Evolutionary conservation across 2,113 vertebrate genomes (phyloP).

Genomic region (Oreochromis aureus): DNA sequence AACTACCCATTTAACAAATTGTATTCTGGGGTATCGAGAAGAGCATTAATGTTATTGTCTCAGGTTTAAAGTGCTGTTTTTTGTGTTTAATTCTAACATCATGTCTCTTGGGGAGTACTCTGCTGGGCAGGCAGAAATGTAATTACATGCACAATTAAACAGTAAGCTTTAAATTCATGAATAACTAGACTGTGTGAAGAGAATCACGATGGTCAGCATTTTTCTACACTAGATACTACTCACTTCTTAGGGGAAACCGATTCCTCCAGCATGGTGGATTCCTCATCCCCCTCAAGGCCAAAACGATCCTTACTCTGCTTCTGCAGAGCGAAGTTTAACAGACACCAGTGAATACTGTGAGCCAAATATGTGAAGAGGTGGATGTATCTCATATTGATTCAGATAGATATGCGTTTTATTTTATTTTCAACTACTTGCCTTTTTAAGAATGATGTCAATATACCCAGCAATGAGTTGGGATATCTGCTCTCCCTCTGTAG

Average conservation of each 20-base stretch:
- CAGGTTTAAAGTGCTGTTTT: neutral
- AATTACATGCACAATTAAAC: slow-evolving; percentile 48
- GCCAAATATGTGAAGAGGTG: neutral
- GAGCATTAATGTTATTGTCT: neutral
- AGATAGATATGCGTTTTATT: neutral
- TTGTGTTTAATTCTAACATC: neutral
- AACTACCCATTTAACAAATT: neutral
- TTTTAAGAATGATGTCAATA: slow-evolving; percentile 98
- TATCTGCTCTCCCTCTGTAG: slow-evolving; percentile 97
- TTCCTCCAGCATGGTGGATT: slow-evolving; percentile 97
- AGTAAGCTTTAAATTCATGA: slow-evolving; percentile 12
- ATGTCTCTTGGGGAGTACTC: neutral
- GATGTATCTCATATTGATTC: neutral
- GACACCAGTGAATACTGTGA: neutral
- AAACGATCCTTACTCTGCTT: slow-evolving; percentile 99
- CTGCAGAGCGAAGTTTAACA: slow-evolving; percentile 58
- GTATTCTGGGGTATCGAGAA: neutral
- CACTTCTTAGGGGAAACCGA: slow-evolving; percentile 98
- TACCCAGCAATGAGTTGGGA: slow-evolving; percentile 98
- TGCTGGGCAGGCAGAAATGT: slow-evolving; percentile 27
- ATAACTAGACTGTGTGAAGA: neutral
- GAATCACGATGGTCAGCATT: slow-evolving; percentile 9
- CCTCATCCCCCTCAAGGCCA: slow-evolving; percentile 96
- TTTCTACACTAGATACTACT: slow-evolving; percentile 17
- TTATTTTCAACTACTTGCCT: slow-evolving; percentile 70